Evolutionary conservation across 2,888 invertebrate species (phyloP).

Genomic region (Euproctis similis): DNA sequence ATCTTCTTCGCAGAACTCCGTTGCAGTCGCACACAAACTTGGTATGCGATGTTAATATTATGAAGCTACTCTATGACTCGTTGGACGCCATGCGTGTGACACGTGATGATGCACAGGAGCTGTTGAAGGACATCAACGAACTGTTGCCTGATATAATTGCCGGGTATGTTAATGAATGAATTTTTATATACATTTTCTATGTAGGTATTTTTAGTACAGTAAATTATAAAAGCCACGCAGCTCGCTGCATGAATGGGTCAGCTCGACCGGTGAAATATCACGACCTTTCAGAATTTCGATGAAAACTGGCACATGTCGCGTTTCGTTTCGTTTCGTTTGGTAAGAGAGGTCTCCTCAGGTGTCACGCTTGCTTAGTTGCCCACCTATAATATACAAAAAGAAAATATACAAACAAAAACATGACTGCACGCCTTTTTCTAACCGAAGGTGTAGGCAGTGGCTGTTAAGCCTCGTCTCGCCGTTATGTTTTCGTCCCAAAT

Average conservation of each 20-base stretch:
- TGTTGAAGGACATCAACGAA: slow-evolving; percentile 43
- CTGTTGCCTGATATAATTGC: slow-evolving; percentile 44
- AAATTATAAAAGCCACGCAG: background rate
- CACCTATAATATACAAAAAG: too few species aligned
- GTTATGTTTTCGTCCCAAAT: too few species aligned
- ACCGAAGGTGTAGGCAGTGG: too few species aligned
- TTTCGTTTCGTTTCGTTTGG: slow-evolving; percentile 1
- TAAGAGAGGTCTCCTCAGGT: too few species aligned
- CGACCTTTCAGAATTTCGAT: too few species aligned
- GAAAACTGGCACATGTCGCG: too few species aligned
- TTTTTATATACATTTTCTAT: background rate
- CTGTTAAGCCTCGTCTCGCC: too few species aligned
- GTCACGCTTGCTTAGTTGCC: too few species aligned
- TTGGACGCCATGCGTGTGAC: slow-evolving; percentile 53
- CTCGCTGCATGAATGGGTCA: too few species aligned
- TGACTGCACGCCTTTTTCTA: too few species aligned
- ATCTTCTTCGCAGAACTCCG: slow-evolving; percentile 35
- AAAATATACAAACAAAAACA: too few species aligned
- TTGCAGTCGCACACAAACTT: slow-evolving; percentile 30
- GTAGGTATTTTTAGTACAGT: background rate
- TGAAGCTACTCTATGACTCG: slow-evolving; percentile 50
- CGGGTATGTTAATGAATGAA: slow-evolving; percentile 51
- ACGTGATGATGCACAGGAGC: slow-evolving; percentile 42
- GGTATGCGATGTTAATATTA: slow-evolving; percentile 44
- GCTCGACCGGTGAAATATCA: too few species aligned